phyloP scores from a whole-genome alignment of 2,113 vertebrate genomes.

The Octodon degus region DNA sequence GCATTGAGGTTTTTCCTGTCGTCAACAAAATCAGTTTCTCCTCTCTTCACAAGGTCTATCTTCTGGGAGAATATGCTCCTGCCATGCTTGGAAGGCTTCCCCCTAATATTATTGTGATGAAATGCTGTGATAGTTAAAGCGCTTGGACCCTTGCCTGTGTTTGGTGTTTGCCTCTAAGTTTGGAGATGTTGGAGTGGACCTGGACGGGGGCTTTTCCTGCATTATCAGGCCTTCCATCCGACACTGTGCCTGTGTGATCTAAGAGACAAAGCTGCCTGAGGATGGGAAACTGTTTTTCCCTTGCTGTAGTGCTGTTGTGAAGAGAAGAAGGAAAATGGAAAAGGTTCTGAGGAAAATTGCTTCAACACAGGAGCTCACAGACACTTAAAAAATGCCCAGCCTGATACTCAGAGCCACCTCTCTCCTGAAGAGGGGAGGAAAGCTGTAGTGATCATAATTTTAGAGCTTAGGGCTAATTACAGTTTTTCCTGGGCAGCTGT shows the following conservation, averaged over 20 bases:
- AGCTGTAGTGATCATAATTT: neutral
- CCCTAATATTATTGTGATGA: neutral
- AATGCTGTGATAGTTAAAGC: neutral
- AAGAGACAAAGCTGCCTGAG: neutral
- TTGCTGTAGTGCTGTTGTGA: neutral
- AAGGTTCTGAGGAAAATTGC: neutral
- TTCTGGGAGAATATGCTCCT: neutral
- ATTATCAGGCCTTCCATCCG: neutral
- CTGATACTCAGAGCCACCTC: neutral
- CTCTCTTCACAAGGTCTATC: neutral
- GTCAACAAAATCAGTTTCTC: neutral
- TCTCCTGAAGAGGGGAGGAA: neutral
- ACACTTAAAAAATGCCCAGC: neutral
- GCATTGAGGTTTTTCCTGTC: conserved; percentile 66
- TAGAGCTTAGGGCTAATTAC: neutral
- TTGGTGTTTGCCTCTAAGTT: neutral
- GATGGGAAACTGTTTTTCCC: neutral
- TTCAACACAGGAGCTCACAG: neutral
- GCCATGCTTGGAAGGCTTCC: neutral
- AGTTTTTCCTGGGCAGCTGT: neutral
- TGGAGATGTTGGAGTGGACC: neutral
- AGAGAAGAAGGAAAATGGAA: neutral
- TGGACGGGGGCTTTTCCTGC: neutral
- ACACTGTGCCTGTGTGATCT: neutral
- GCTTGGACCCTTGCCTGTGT: neutral